These are phyloP conservation scores for Varroa destructor DNA, from an alignment of 1,140 invertebrate genomes.

Conservation along the genomic window DNA sequence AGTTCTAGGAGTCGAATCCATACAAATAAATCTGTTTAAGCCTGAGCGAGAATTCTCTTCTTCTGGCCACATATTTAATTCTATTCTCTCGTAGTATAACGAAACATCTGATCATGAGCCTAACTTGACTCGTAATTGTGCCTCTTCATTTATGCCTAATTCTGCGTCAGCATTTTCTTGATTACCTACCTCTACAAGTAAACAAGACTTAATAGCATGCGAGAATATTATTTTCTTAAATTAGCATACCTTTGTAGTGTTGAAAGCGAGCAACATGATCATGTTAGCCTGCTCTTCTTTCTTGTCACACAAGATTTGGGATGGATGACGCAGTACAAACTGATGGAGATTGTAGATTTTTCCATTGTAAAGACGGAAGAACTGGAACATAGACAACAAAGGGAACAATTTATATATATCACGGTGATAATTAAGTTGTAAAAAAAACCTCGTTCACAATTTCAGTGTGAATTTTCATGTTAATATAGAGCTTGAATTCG, in stretches of 20 bases:
- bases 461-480: background rate
- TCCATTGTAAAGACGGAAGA: conserved; percentile 6
- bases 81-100: too few relatives aligned
- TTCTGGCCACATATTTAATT: too few relatives aligned
- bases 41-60: too few relatives aligned
- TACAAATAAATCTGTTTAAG: too few relatives aligned
- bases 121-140: too few relatives aligned
- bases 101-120: too few relatives aligned
- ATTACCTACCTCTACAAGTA: too few relatives aligned
- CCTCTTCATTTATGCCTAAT: too few relatives aligned
- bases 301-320: background rate
- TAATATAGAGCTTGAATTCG: background rate
- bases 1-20: too few relatives aligned
- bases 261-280: conserved; percentile 2
- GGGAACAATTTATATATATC: background rate
- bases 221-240: background rate
- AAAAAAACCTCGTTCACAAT: background rate
- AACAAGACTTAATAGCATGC: too few relatives aligned
- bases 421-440: background rate
- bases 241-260: conserved; percentile 11
- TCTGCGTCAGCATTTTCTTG: too few relatives aligned
- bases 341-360: conserved; percentile 2
- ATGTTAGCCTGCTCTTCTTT: background rate
- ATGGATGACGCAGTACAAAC: background rate
- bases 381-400: background rate